These are phyloP conservation scores for Lydus trimaculatus DNA, from an alignment of 2,888 invertebrate genomes.

Conservation along the genomic window DNA sequence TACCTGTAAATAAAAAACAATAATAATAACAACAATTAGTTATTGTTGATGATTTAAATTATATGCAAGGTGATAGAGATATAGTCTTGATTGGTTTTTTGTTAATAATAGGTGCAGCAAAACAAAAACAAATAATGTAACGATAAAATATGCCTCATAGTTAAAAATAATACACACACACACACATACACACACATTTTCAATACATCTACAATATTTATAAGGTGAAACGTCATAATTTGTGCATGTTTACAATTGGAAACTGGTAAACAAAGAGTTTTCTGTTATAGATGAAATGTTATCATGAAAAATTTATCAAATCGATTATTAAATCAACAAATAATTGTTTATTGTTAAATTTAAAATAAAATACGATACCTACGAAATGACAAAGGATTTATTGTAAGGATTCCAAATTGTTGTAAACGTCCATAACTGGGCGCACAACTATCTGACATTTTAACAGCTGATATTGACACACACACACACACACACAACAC, in stretches of 20 bases:
- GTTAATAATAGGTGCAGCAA: neutral
- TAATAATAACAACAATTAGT: neutral
- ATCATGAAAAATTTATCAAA: neutral
- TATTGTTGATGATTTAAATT: too few relatives aligned
- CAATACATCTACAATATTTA: conserved; percentile 6
- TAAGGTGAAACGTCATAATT: conserved; percentile 22
- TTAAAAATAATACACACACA: neutral
- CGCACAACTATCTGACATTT: conserved; percentile 54
- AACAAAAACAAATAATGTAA: neutral
- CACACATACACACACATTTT: neutral
- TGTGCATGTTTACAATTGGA: conserved; percentile 37
- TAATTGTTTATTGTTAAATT: neutral
- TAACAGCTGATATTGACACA: conserved; percentile 55
- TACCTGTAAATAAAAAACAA: neutral
- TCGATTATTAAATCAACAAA: neutral
- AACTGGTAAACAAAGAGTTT: conserved; percentile 43
- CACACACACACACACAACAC: conserved; percentile 37
- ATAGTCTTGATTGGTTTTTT: neutral
- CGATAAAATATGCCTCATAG: neutral
- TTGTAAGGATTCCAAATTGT: conserved; percentile 41
- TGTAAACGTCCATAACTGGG: conserved; percentile 47
- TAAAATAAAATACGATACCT: conserved; percentile 17
- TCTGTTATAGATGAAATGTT: neutral
- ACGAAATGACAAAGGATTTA: conserved; percentile 47
- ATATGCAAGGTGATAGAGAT: too few relatives aligned